phyloP scores from a whole-genome alignment of 2,797 vertebrate species.

The Diceros bicornis region DNA sequence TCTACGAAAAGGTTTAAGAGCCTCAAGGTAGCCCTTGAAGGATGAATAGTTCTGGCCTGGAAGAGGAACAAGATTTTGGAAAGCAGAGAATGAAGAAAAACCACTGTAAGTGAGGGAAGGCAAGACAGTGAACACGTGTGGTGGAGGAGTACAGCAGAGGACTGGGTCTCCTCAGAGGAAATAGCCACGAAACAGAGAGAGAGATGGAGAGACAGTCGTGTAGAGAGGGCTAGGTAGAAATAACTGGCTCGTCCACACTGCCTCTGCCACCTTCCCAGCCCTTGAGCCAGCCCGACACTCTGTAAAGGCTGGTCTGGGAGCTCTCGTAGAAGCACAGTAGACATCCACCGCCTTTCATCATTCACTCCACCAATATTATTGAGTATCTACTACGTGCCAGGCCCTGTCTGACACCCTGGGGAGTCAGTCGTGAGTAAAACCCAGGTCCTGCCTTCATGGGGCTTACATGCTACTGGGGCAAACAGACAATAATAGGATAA shows the following conservation, averaged over 20 bases:
- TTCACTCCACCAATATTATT: not conserved
- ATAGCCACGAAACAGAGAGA: not conserved
- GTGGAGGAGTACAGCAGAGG: rapidly evolving
- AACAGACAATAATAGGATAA: not conserved
- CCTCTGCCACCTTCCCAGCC: not conserved
- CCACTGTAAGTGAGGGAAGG: not conserved
- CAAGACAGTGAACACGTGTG: rapidly evolving
- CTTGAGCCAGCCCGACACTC: not conserved
- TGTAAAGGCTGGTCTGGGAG: not conserved
- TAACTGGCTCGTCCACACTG: too few species aligned
- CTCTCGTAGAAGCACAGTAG: not conserved
- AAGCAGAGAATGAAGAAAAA: not conserved
- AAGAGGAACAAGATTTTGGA: not conserved
- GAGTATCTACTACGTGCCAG: not conserved
- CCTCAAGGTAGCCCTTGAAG: not conserved
- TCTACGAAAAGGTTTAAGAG: not conserved
- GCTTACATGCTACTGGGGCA: not conserved
- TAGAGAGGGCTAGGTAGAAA: not conserved
- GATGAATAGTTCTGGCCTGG: not conserved
- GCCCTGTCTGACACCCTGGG: not conserved
- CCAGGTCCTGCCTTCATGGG: rapidly evolving
- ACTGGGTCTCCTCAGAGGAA: not conserved
- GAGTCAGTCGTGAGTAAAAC: not conserved
- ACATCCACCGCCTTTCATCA: not conserved
- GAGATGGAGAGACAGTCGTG: too few species aligned